phyloP scores from a whole-genome alignment of 2,113 vertebrate genomes.

The Anoplopoma fimbria region DNA sequence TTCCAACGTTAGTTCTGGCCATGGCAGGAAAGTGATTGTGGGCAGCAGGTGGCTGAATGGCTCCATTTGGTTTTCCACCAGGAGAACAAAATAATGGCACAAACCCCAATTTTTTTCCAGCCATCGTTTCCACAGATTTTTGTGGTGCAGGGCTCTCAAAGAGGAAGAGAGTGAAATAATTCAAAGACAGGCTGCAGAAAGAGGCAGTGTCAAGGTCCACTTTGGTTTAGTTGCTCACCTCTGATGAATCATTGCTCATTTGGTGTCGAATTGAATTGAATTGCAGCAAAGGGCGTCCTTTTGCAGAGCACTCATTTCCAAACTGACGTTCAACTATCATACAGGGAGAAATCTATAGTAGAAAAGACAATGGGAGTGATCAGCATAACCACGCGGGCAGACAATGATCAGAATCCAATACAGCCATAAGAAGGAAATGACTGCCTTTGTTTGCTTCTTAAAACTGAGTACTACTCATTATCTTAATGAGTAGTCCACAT shows the following conservation, averaged over 20 bases:
- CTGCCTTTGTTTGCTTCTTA: neutral
- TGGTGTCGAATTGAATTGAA: neutral
- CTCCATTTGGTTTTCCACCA: conserved; percentile 52
- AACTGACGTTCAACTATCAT: neutral
- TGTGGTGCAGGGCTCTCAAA: neutral
- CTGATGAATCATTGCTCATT: conserved; percentile 17
- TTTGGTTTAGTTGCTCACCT: conserved; percentile 27
- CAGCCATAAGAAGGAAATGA: neutral
- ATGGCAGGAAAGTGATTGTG: neutral
- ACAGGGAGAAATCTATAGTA: neutral
- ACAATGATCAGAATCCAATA: neutral
- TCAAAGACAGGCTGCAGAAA: conserved; percentile 14
- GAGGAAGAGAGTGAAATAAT: conserved; percentile 18
- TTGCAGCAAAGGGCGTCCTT: neutral
- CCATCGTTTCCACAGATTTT: neutral
- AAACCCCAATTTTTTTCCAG: conserved; percentile 19
- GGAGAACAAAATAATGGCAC: conserved; percentile 26
- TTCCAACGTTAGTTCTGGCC: too few species aligned
- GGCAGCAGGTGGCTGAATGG: conserved; percentile 54
- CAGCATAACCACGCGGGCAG: rapidly evolving
- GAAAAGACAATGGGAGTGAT: neutral
- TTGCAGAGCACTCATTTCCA: neutral
- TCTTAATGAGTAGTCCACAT: neutral
- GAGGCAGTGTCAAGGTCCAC: neutral
- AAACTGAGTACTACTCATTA: neutral